A percentile compares a stretch with the other conserved stretches of the same genome.
phyloP scores from a whole-genome alignment of 1,140 invertebrate genomes.

The Monochamus saltuarius region DNA sequence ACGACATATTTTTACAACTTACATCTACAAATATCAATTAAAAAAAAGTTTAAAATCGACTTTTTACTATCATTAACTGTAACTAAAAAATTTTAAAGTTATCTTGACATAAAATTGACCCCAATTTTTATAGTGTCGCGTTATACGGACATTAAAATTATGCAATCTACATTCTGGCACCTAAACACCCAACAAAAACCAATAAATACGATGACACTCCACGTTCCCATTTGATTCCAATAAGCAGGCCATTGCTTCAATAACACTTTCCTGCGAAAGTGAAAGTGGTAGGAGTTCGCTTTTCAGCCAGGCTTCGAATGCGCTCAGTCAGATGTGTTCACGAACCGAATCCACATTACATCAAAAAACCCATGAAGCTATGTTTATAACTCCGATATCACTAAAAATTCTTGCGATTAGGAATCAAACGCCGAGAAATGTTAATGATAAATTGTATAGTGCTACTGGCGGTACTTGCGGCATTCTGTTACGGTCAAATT shows the following conservation, averaged over 20 bases:
- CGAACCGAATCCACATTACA: background rate
- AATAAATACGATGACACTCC: background rate
- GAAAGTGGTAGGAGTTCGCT: constrained; percentile 30
- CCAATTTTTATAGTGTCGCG: no score
- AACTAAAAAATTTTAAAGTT: no score
- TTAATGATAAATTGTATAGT: constrained; percentile 20
- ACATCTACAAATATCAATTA: no score
- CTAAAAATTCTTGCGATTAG: no score
- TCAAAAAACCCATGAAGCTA: no score
- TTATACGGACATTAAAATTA: no score
- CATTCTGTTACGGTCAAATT: constrained; percentile 17
- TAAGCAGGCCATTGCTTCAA: background rate
- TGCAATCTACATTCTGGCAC: no score
- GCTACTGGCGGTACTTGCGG: constrained; percentile 19
- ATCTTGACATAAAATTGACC: background rate
- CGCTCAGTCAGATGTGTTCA: background rate
- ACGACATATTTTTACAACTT: no score
- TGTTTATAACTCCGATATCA: no score
- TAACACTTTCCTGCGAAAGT: constrained; percentile 23
- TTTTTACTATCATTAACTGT: no score
- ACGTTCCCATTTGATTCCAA: background rate
- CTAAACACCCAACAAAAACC: background rate
- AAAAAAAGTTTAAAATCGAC: no score
- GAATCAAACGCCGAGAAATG: constrained; percentile 6
- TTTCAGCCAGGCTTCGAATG: constrained; percentile 1